These are phyloP conservation scores for Scolopax mira DNA, from an alignment of 2,113 vertebrate genomes.

Conservation along the genomic window DNA sequence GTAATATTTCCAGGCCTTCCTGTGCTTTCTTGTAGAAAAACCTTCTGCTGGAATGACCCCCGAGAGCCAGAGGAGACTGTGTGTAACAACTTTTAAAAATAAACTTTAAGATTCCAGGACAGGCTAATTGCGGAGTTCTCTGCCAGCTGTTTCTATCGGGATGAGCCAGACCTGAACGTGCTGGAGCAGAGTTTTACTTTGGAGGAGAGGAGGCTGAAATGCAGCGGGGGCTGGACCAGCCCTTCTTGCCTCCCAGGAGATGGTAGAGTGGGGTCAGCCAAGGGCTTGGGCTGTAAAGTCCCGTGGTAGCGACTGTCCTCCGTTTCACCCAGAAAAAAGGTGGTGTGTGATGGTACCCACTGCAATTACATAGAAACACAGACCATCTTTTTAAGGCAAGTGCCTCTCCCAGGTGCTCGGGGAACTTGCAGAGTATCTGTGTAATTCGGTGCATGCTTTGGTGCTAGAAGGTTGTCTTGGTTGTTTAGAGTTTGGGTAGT, in stretches of 20 bases:
- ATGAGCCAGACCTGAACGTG: background rate
- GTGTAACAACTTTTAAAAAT: constrained; percentile 40
- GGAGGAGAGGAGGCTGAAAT: background rate
- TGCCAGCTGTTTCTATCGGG: constrained; percentile 20
- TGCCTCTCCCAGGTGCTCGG: background rate
- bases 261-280: background rate
- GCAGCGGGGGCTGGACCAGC: background rate
- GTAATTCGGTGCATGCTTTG: background rate
- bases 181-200: background rate
- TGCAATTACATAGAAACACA: background rate
- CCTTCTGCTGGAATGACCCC: background rate
- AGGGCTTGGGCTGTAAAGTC: background rate
- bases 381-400: fast-evolving
- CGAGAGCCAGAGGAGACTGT: background rate
- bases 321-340: background rate
- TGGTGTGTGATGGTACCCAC: background rate
- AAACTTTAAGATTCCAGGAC: constrained; percentile 10
- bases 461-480: fast-evolving
- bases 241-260: background rate
- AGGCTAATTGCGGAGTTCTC: background rate
- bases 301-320: fast-evolving
- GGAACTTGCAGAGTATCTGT: background rate
- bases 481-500: background rate
- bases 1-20: background rate
- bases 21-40: background rate